phyloP scores from a whole-genome alignment of 1,140 invertebrate genomes.

The Mizuhopecten yessoensis region DNA sequence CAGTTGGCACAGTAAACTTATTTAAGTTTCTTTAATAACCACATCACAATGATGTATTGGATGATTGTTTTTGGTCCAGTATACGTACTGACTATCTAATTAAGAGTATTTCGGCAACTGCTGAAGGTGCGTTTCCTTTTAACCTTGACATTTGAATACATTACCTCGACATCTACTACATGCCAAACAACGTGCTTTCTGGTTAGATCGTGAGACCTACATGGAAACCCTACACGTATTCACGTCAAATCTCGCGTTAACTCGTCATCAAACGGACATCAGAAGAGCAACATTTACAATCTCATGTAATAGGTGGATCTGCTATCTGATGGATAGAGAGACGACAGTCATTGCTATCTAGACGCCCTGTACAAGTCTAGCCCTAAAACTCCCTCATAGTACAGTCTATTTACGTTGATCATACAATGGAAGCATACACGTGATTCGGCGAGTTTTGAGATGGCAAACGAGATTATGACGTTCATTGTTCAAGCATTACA shows the following conservation, averaged over 20 bases:
- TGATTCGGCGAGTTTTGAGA: background rate
- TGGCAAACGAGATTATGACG: constrained; percentile 4
- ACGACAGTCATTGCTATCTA: background rate
- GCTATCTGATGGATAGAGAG: background rate
- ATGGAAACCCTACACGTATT: background rate
- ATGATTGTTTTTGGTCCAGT: no score
- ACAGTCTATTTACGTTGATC: background rate
- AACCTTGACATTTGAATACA: background rate
- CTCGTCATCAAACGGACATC: background rate
- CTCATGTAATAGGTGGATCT: background rate
- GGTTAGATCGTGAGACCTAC: background rate
- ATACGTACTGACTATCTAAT: no score
- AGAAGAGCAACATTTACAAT: background rate
- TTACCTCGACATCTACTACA: background rate
- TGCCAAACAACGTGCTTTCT: background rate
- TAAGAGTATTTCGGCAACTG: no score
- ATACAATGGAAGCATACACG: background rate
- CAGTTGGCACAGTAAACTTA: no score
- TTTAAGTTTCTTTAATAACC: no score
- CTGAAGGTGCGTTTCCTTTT: background rate
- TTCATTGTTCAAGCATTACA: background rate
- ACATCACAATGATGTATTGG: no score
- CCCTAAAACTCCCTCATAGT: background rate
- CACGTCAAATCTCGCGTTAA: constrained; percentile 31
- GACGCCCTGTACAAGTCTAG: background rate